Conservation (phyloP, 2,797 vertebrate species). For the Micropoecilia bifurca region DNA sequence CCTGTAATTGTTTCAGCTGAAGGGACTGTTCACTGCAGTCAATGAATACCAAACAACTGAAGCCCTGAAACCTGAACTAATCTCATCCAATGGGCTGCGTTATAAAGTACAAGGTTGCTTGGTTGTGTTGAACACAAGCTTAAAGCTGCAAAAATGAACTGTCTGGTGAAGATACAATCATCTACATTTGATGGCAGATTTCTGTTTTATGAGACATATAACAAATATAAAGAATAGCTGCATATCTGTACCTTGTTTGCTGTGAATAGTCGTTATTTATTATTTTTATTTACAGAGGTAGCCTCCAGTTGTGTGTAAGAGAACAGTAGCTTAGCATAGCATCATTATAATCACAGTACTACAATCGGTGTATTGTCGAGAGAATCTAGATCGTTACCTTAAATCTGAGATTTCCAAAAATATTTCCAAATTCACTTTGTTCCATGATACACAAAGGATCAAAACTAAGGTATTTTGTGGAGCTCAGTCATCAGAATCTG, state of each 20-base stretch:
- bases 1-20: constrained; percentile 11
- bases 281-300: not conserved
- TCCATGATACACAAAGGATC: not conserved
- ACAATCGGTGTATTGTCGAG: too few relatives aligned
- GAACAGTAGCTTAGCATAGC: too few relatives aligned
- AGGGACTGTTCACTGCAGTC: not conserved
- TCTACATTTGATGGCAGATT: not conserved
- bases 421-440: not conserved
- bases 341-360: too few relatives aligned
- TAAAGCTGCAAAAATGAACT: not conserved
- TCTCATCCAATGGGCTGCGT: not conserved
- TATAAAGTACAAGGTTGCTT: not conserved
- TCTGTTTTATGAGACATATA: not conserved
- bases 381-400: not conserved
- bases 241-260: not conserved
- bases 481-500: not conserved
- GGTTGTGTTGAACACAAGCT: not conserved
- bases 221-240: too few relatives aligned
- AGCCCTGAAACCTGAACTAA: constrained; percentile 3
- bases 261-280: not conserved
- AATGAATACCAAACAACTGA: constrained; percentile 3
- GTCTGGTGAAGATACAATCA: not conserved
- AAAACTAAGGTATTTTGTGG: not conserved
- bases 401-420: not conserved
- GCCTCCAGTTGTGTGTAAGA: not conserved